phyloP scores from a whole-genome alignment of 2,888 invertebrate genomes.

The Oithona nana region DNA sequence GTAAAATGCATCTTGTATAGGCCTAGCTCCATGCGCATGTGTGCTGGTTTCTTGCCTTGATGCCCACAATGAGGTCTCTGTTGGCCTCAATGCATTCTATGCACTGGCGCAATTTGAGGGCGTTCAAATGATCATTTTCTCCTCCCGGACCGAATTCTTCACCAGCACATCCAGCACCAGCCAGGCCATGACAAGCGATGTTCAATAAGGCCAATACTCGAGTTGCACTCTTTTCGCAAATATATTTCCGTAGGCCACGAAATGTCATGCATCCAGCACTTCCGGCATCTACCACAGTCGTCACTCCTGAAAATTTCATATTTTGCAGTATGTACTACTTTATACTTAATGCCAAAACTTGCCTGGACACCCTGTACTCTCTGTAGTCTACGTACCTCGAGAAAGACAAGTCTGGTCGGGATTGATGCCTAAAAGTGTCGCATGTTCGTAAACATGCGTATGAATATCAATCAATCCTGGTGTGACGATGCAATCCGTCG shows the following conservation, averaged over 20 bases:
- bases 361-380: too few relatives aligned
- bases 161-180: neutral
- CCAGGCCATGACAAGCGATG: neutral
- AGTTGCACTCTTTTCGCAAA: neutral
- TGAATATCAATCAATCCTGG: neutral
- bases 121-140: neutral
- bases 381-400: neutral
- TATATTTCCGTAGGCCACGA: neutral
- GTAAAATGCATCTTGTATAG: too few relatives aligned
- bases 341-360: too few relatives aligned
- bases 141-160: neutral
- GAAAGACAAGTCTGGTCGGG: neutral
- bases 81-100: neutral
- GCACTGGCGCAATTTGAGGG: neutral
- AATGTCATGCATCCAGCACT: conserved; percentile 3
- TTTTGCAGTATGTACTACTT: neutral
- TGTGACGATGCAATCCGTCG: neutral
- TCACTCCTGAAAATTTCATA: neutral
- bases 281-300: neutral
- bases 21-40: too few relatives aligned
- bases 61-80: neutral
- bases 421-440: neutral
- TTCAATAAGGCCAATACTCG: neutral
- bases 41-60: too few relatives aligned
- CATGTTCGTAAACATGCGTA: conserved; percentile 1